Evolutionary conservation across 2,888 invertebrate species (phyloP).

Genomic region (Diplolepis rosae): DNA sequence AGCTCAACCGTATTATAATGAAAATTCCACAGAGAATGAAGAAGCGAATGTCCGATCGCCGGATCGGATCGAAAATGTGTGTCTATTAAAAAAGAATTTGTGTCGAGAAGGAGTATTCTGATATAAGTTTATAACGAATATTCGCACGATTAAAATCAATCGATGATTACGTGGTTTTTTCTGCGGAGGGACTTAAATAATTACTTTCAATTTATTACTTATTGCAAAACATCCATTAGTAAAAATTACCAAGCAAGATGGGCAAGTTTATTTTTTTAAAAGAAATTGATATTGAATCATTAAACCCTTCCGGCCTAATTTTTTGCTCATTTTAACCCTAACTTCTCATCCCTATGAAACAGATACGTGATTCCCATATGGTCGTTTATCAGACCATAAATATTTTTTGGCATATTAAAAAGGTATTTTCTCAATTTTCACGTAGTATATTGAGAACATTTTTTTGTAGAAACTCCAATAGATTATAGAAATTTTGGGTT

Average conservation of each 20-base stretch:
- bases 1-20: constrained; percentile 24
- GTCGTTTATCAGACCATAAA: too few species aligned
- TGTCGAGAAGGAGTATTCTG: constrained; percentile 1
- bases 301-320: neutral
- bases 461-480: too few species aligned
- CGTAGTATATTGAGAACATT: too few species aligned
- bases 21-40: constrained; percentile 28
- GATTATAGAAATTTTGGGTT: too few species aligned
- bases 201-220: constrained; percentile 10
- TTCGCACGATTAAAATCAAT: constrained; percentile 19
- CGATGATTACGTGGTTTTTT: neutral
- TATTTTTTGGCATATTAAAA: too few species aligned
- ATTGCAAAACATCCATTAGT: neutral
- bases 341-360: too few species aligned
- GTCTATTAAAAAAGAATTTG: constrained; percentile 28
- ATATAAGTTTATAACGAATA: constrained; percentile 22
- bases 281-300: neutral
- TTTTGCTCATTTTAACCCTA: too few species aligned
- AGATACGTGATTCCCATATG: too few species aligned
- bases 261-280: neutral
- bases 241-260: too few species aligned
- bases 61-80: constrained; percentile 31
- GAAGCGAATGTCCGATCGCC: constrained; percentile 25
- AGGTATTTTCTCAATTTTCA: too few species aligned
- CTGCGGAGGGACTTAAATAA: neutral